These are phyloP conservation scores for Meriones psammophilus DNA, from an alignment of 2,797 vertebrate species.

Conservation along the genomic window DNA sequence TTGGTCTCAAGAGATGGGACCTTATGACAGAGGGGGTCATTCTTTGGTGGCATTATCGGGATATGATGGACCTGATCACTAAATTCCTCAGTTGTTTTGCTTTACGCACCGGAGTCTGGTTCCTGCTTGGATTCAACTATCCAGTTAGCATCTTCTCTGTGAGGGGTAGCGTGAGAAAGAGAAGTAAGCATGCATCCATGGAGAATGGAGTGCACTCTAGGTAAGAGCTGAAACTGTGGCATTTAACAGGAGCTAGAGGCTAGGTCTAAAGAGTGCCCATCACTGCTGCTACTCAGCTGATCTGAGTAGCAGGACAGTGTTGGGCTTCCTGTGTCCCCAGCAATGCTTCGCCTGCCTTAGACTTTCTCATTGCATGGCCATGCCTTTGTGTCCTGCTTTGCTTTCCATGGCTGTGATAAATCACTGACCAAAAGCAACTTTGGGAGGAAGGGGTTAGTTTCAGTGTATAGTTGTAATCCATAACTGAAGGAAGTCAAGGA, in stretches of 20 bases:
- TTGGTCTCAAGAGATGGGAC: background rate
- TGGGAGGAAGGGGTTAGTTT: background rate
- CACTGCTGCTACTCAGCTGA: accelerated
- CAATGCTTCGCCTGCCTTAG: background rate
- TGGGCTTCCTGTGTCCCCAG: background rate
- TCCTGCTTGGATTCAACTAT: background rate
- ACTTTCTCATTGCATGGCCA: background rate
- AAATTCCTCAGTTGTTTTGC: background rate
- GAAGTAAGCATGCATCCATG: background rate
- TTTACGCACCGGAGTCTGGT: background rate
- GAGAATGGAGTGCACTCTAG: accelerated
- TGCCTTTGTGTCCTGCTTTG: background rate
- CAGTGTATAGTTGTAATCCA: background rate
- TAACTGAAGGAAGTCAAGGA: background rate
- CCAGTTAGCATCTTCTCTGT: background rate
- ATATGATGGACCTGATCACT: background rate
- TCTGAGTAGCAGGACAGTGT: background rate
- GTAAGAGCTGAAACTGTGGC: background rate
- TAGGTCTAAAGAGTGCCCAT: background rate
- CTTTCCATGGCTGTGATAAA: background rate
- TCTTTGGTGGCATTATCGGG: background rate
- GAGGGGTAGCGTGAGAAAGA: background rate
- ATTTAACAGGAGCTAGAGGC: background rate
- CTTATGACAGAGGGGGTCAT: background rate
- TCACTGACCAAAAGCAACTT: background rate